Conservation (phyloP, 2,888 invertebrate genomes). For the Cataglyphis rosenhaueri region DNA sequence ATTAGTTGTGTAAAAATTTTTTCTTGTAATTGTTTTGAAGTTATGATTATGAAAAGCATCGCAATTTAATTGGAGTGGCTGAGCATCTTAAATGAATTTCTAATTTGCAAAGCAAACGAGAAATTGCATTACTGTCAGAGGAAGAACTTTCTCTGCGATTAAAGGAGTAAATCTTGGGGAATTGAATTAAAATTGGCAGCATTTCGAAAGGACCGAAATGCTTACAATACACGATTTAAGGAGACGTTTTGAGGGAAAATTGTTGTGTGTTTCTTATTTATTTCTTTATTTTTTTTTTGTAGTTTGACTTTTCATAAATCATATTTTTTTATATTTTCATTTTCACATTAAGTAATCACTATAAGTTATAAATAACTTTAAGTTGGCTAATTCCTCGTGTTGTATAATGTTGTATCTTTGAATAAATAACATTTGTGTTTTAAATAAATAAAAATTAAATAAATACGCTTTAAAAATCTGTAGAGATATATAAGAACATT, state of each 20-base stretch:
- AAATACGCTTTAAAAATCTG: not conserved
- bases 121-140: constrained; percentile 25
- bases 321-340: not conserved
- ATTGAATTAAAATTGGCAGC: constrained; percentile 34
- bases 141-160: constrained; percentile 23
- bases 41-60: not conserved
- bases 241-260: not conserved
- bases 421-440: not conserved
- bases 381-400: not conserved
- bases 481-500: not conserved
- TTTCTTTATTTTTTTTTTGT: not conserved
- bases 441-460: not conserved
- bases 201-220: not conserved
- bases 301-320: not conserved
- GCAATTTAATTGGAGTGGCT: constrained; percentile 25
- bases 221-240: not conserved
- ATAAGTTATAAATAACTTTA: not conserved
- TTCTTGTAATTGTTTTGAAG: not conserved
- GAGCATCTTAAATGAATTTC: not conserved
- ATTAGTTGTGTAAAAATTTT: not conserved
- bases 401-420: no score
- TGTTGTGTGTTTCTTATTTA: not conserved
- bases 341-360: not conserved
- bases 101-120: constrained; percentile 33
- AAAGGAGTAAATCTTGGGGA: constrained; percentile 28